Conservation (phyloP, 1,140 invertebrate species). For the Solen grandis region DNA sequence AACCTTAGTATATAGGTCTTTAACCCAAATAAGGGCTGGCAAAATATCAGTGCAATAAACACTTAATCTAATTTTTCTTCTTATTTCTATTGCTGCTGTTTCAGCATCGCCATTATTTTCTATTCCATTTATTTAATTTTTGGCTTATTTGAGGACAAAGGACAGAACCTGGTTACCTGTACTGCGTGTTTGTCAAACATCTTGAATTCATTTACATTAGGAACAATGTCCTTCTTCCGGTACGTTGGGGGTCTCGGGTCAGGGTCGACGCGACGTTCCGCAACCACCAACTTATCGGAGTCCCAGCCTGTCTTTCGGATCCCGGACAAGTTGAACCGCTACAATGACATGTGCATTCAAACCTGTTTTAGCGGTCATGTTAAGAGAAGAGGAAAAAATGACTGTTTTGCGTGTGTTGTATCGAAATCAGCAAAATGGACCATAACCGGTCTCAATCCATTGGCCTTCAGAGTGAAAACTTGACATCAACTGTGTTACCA, state of each 20-base stretch:
- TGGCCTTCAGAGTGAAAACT: not conserved
- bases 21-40: too few species aligned
- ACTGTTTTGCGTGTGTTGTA: not conserved
- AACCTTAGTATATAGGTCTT: too few species aligned
- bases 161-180: too few species aligned
- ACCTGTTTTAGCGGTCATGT: too few species aligned
- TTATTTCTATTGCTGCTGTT: too few species aligned
- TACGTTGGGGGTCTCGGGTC: conserved; percentile 41
- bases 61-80: too few species aligned
- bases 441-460: not conserved
- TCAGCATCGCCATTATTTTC: too few species aligned
- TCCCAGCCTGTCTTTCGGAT: conserved; percentile 25
- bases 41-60: too few species aligned
- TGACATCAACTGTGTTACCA: not conserved
- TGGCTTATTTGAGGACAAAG: too few species aligned
- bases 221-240: conserved; percentile 48
- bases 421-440: not conserved
- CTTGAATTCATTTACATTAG: conserved; percentile 29
- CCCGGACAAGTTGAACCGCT: conserved; percentile 43
- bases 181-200: conserved; percentile 53
- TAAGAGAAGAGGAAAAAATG: too few species aligned
- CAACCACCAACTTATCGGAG: conserved; percentile 16
- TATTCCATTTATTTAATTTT: too few species aligned
- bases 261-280: conserved; percentile 19
- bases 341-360: not conserved